Base-by-base conservation (phyloP, 2,797 vertebrate genomes). In the Euthynnus affinis region DNA sequence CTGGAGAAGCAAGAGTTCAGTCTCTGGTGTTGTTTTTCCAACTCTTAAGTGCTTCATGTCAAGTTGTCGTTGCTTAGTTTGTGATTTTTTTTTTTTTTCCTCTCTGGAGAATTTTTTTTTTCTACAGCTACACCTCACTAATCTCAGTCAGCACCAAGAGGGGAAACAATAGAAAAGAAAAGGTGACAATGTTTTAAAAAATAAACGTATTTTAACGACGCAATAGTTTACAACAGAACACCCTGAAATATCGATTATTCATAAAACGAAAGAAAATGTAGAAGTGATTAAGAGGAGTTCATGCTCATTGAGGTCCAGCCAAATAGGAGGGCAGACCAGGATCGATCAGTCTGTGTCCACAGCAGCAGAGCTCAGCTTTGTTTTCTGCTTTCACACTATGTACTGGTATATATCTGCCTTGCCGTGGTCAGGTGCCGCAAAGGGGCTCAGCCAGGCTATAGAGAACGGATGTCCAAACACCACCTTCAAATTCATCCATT, bases 401-500 rank as follows among this genome's bases (percentile, higher is more conserved):
- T 99, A 99, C 92, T 99, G 98, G 93, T 98, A 99, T 0, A 97
- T 88, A 90, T 99, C 97, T 71, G 97, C 96, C 92, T 99, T 99
- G 89, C 98, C 98, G 82, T 98, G 96, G 90, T 99, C 98, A 55
- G 98, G 98, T 12, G 94, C 94, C 58, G 97, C 95, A 62, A 99
- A 98, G 59, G 98, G 98, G 92, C 96, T 99, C 91, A 99, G 94
- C 98, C 98, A 99, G 91, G 96, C 92, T 88, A 99, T 88, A 84
- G 98, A 99, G 95, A 99, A 98, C 32, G 98, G 98, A 87, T 99
- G 98, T 76, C 98, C 98, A 59, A 99, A 99, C 85, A 99, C 98
- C 89, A 97, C 96, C 95, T 97, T 99, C 97, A 99, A 89, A 91
- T 98, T 99, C 98, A 99, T 97, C 98, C 98, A 99, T 89, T 96